Conservation (phyloP, 2,113 vertebrate genomes). For the Scolopax mira region DNA sequence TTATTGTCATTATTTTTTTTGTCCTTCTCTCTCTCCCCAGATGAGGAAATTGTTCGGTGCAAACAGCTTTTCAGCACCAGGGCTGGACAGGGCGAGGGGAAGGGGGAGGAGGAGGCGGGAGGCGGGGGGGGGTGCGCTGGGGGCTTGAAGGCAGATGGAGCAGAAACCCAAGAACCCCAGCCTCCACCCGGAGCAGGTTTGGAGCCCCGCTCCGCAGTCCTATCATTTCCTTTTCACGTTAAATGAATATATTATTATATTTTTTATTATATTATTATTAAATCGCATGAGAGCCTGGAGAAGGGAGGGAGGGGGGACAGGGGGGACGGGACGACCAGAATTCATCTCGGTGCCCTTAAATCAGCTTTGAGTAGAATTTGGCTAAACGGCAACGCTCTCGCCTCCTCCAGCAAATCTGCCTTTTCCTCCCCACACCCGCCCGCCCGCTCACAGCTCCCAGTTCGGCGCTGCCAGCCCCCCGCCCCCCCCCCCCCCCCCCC, state of each 20-base stretch:
- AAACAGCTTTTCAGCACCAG: constrained; percentile 31
- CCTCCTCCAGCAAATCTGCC: constrained; percentile 56
- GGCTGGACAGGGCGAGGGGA: constrained; percentile 3
- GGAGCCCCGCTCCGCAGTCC: neutral
- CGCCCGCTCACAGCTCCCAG: neutral
- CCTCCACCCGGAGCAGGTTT: neutral
- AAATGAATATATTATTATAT: neutral
- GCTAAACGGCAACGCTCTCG: constrained; percentile 14
- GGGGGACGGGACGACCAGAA: neutral
- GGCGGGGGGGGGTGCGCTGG: no score
- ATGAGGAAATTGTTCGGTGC: neutral
- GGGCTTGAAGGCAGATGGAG: neutral
- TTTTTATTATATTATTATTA: neutral
- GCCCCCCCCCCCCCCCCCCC: neutral
- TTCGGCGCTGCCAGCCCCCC: neutral
- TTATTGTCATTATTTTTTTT: no score
- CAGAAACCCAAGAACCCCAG: neutral
- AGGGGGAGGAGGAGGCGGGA: neutral
- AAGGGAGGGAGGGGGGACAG: neutral
- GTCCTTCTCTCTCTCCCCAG: neutral
- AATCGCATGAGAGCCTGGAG: neutral
- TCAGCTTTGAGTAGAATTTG: constrained; percentile 33
- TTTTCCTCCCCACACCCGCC: neutral
- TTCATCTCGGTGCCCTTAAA: constrained; percentile 44
- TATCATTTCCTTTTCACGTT: neutral